Evolutionary conservation across 2,113 vertebrate species (phyloP).

Genomic region (Turnix velox): DNA sequence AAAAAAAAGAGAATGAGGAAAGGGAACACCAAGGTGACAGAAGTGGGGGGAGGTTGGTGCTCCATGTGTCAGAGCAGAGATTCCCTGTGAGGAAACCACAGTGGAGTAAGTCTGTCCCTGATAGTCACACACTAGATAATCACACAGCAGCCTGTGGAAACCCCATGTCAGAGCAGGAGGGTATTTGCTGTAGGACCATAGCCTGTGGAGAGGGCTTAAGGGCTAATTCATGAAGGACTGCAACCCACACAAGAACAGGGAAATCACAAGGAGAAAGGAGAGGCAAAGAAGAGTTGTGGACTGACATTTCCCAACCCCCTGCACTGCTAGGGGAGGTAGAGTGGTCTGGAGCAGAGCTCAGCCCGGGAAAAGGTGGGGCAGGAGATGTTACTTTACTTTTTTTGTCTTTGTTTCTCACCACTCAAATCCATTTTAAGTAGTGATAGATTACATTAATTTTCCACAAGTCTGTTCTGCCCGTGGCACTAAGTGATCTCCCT

Average conservation of each 20-base stretch:
- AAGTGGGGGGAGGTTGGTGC: rapidly evolving
- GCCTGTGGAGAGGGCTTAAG: neutral
- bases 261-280: neutral
- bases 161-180: rapidly evolving
- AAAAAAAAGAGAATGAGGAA: neutral
- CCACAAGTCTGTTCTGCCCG: neutral
- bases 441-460: neutral
- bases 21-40: neutral
- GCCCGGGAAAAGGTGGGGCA: neutral
- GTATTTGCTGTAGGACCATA: neutral
- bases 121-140: rapidly evolving
- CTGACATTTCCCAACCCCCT: neutral
- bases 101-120: neutral
- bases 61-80: neutral
- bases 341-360: neutral
- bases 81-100: rapidly evolving
- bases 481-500: neutral
- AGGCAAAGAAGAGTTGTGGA: neutral
- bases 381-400: neutral
- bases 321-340: rapidly evolving
- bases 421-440: neutral
- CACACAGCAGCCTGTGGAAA: rapidly evolving
- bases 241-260: neutral
- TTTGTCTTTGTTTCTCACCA: neutral
- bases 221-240: neutral